phyloP scores from a whole-genome alignment of 2,113 vertebrate genomes.

The Amazona guildingii region DNA sequence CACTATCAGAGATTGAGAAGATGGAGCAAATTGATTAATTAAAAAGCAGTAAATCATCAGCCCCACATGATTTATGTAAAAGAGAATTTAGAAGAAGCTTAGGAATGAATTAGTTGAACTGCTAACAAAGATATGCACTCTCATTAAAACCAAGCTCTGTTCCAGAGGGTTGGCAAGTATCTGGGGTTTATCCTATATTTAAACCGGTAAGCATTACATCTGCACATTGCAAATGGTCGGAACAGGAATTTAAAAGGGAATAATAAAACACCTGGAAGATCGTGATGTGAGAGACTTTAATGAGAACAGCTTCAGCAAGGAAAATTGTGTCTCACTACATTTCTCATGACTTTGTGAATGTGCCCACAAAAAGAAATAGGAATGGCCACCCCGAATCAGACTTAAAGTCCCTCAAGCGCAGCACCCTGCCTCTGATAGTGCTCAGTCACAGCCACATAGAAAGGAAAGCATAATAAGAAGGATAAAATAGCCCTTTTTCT shows the following conservation, averaged over 20 bases:
- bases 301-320: slow-evolving; percentile 28
- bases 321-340: background rate
- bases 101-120: slow-evolving; percentile 45
- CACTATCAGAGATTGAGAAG: background rate
- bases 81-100: slow-evolving; percentile 52
- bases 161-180: slow-evolving; percentile 10
- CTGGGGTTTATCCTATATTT: slow-evolving; percentile 51
- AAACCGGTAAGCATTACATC: slow-evolving; percentile 31
- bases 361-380: background rate
- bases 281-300: background rate
- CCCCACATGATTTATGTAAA: slow-evolving; percentile 48
- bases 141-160: slow-evolving; percentile 53
- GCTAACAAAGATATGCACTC: slow-evolving; percentile 40
- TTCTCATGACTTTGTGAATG: background rate
- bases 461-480: background rate
- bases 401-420: background rate
- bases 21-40: slow-evolving; percentile 60
- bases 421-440: background rate
- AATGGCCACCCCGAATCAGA: background rate
- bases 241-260: slow-evolving; percentile 62
- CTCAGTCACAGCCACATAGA: background rate
- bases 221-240: slow-evolving; percentile 16
- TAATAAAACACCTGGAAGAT: slow-evolving; percentile 66
- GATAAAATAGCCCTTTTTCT: background rate
- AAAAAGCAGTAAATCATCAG: slow-evolving; percentile 58